These are phyloP conservation scores for Cyrtonyx montezumae DNA, from an alignment of 2,113 vertebrate genomes.

Conservation along the genomic window DNA sequence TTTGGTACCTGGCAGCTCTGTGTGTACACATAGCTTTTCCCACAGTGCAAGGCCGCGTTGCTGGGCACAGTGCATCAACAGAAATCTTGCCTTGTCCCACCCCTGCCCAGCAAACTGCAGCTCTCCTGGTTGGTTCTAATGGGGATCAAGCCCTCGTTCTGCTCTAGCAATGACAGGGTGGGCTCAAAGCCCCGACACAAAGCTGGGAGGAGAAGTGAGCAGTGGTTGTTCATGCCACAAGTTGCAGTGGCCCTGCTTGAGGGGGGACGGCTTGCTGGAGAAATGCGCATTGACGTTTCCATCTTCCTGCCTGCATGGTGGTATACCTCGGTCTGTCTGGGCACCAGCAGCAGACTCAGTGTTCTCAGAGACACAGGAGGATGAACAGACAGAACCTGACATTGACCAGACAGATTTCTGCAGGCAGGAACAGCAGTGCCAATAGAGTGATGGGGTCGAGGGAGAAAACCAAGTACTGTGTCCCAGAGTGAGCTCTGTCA, in stretches of 20 bases:
- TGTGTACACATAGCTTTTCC: fast-evolving
- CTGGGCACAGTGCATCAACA: fast-evolving
- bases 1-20: background rate
- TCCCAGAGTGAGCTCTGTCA: background rate
- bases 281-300: fast-evolving
- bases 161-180: background rate
- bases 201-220: background rate
- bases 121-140: background rate
- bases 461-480: background rate
- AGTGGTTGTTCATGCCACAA: background rate
- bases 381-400: background rate
- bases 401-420: background rate
- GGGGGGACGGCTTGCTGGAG: background rate
- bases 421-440: background rate
- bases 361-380: background rate
- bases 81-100: background rate
- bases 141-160: background rate
- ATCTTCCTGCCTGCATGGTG: background rate
- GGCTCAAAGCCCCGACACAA: background rate
- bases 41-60: background rate
- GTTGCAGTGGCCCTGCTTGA: background rate
- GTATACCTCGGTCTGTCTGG: background rate
- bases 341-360: background rate
- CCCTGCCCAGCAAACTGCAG: background rate
- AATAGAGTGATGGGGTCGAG: background rate